Conservation (phyloP, 2,888 invertebrate species). For the Drosophila fulvimacula region DNA sequence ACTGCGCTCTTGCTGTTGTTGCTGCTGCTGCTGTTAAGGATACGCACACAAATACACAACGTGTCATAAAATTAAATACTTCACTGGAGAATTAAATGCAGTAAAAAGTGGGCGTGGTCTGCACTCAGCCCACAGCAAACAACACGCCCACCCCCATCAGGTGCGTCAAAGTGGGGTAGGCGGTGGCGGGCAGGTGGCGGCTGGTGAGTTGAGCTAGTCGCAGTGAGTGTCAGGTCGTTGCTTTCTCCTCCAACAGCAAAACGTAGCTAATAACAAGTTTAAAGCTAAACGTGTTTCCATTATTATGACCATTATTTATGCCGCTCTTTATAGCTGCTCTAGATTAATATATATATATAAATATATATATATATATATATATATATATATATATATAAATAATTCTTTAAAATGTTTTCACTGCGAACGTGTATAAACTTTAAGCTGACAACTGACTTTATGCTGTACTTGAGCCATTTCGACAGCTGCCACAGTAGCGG, state of each 20-base stretch:
- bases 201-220: slow-evolving; percentile 22
- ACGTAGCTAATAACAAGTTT: slow-evolving; percentile 78
- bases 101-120: slow-evolving; percentile 72
- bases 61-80: slow-evolving; percentile 83
- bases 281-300: slow-evolving; percentile 78
- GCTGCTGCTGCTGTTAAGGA: slow-evolving; percentile 44
- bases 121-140: slow-evolving; percentile 33
- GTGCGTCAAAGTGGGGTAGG: slow-evolving; percentile 17
- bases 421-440: slow-evolving; percentile 44
- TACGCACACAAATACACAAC: slow-evolving; percentile 68
- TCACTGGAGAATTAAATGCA: slow-evolving; percentile 81
- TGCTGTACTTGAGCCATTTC: slow-evolving; percentile 26
- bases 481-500: slow-evolving; percentile 35
- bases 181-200: background rate
- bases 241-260: slow-evolving; percentile 53
- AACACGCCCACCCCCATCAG: slow-evolving; percentile 51
- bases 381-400: slow-evolving; percentile 26
- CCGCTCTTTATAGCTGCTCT: slow-evolving; percentile 16
- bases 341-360: slow-evolving; percentile 37
- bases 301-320: slow-evolving; percentile 74
- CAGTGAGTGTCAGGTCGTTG: slow-evolving; percentile 56
- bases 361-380: slow-evolving; percentile 17
- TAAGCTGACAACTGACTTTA: slow-evolving; percentile 35
- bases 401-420: slow-evolving; percentile 41
- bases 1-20: slow-evolving; percentile 44